A percentile compares a stretch with the other conserved stretches of the same genome.
These are phyloP conservation scores for Loxodonta africana DNA, from an alignment of 2,113 vertebrate species.

Conservation along the genomic window DNA sequence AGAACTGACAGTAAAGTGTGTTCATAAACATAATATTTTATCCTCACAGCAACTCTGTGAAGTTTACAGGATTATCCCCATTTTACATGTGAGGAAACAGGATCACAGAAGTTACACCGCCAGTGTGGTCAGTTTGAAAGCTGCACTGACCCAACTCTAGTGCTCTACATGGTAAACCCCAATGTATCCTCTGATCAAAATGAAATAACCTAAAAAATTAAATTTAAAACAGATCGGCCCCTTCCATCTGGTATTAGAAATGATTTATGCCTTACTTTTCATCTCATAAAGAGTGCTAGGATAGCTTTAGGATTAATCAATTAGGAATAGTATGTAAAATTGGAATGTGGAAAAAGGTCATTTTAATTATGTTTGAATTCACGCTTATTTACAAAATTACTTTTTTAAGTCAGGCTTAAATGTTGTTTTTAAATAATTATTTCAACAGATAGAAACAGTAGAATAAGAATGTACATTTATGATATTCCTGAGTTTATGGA, in stretches of 20 bases:
- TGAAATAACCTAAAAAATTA: background rate
- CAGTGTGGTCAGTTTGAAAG: rapidly evolving
- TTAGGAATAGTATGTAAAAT: background rate
- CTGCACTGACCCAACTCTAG: background rate
- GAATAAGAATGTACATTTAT: background rate
- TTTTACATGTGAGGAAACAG: background rate
- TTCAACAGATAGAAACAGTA: constrained; percentile 15
- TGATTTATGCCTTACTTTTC: background rate
- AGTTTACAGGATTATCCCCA: background rate
- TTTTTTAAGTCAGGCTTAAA: background rate
- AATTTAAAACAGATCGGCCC: background rate
- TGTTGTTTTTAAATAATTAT: constrained; percentile 16
- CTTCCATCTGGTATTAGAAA: background rate
- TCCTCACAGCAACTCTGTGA: background rate
- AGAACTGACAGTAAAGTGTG: background rate
- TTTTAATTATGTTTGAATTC: background rate
- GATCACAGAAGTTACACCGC: background rate
- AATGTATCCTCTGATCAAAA: background rate
- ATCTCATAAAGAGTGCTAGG: background rate
- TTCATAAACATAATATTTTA: background rate
- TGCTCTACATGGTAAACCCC: background rate
- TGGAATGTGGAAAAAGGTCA: background rate
- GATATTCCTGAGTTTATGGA: background rate
- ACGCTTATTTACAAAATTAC: constrained; percentile 1
- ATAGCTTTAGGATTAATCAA: constrained; percentile 14